A percentile compares a stretch with the other conserved stretches of the same genome.
These are phyloP conservation scores for Corydoras maculifer DNA, from an alignment of 2,113 vertebrate genomes.

Conservation along the genomic window DNA sequence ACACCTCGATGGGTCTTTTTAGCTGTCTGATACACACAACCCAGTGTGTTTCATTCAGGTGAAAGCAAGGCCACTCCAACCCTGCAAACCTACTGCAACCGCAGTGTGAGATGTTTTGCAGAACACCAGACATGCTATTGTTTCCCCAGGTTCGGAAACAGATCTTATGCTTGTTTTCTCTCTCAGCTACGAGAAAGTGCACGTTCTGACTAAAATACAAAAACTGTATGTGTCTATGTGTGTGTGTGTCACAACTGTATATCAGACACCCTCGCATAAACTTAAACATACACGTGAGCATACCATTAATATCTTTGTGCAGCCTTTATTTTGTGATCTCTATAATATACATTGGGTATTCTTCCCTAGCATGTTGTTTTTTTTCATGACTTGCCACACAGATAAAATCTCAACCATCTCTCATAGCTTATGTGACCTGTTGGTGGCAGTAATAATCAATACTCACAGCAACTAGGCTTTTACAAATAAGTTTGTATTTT, in stretches of 20 bases:
- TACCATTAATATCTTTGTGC: slow-evolving; percentile 3
- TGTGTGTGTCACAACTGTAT: slow-evolving; percentile 9
- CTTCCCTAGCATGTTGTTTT: not conserved
- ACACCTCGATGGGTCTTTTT: slow-evolving; percentile 15
- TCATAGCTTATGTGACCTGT: slow-evolving; percentile 29
- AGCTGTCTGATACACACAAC: slow-evolving; percentile 17
- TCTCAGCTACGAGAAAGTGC: not conserved
- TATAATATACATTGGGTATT: not conserved
- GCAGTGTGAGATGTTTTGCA: slow-evolving; percentile 17
- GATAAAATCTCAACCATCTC: not conserved
- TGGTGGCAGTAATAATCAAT: slow-evolving; percentile 47
- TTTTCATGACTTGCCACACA: not conserved
- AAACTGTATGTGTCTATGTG: slow-evolving; percentile 21
- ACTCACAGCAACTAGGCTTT: not conserved
- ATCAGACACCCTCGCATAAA: slow-evolving; percentile 16
- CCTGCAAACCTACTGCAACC: slow-evolving; percentile 12
- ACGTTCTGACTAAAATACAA: not conserved
- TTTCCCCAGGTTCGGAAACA: slow-evolving; percentile 15
- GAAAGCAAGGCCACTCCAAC: slow-evolving; percentile 15
- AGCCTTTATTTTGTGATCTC: slow-evolving; percentile 17
- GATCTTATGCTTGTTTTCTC: slow-evolving; percentile 10
- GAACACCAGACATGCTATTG: slow-evolving; percentile 16
- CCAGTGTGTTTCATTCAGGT: slow-evolving; percentile 33
- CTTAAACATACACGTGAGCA: slow-evolving; percentile 7
- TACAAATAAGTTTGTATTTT: not conserved